Evolutionary conservation across 2,797 vertebrate species (phyloP), one percentile per base, ranked within the genome.

Genomic region (Salmo trutta): DNA sequence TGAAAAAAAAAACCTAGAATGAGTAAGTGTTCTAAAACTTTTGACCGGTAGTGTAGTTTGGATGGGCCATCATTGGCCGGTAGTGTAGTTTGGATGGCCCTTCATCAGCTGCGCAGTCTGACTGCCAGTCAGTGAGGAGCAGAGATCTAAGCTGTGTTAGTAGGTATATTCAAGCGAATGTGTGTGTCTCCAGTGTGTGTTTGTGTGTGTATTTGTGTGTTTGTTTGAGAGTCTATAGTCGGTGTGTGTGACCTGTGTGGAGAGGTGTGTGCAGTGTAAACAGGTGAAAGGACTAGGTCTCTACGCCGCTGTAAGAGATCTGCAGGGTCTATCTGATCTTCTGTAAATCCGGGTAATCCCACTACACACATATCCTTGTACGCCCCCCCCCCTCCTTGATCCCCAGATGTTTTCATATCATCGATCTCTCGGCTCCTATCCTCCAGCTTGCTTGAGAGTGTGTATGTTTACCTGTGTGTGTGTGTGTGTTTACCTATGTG

Each of bases 321-420:
- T 16, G 16, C 64, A 66, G 12, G 3, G 29, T 21, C 64, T 66
- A 66, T 27, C 64, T 66, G 64, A 66, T 66, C 27, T 27, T 27
- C 64, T 29, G 24, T 16, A 66, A 66, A 66, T 27, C 64, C 27
- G 4, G 7, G 27, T 66, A 66, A 66, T 66, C 64, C 64, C 21
- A 14, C 64, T 66, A 41, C 77, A 31, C 71, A 75, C 51, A 62
- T 15, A 66, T 17, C 54, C 54, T 59, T 59, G 54, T 59, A 19
- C 5, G 19, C 54, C 69, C 59, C 62, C 33, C 53, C 56, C 52
- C 52, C 29, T 0, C 4, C 16, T 0, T 6, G 19, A 27, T 66
- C 64, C 62, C 14, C 27, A 66, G 64, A 66, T 41, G 27, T 27
- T 66, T 14, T 27, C 21, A 66, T 66, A 27, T 27, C 21, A 66